Evolutionary conservation across 2,797 vertebrate genomes (phyloP), one percentile per base, ranked within the genome.

Genomic region (Spinus olivaceus): DNA sequence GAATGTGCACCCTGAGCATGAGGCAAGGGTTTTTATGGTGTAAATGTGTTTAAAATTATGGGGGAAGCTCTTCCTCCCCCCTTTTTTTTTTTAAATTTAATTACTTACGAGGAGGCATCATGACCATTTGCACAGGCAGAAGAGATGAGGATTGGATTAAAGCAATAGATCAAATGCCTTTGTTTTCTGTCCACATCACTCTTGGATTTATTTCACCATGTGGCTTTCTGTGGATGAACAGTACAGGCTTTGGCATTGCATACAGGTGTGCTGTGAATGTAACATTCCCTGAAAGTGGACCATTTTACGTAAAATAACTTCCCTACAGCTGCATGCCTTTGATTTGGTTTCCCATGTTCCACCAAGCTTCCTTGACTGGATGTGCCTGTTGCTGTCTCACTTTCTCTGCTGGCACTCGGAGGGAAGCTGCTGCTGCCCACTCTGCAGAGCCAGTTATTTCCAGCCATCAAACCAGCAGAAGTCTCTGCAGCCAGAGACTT

Each of bases 401-500:
- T 79, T 69, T 80, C 42, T 35, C 23, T 83, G 23, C 66, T 1
- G 4, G 50, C 51, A 15, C 47, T 82, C 7, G 12, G 25, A 81
- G 72, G 32, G 57, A 78, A 88, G 37, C 44, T 92, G 63, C 30
- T 92, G 57, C 56, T 84, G 54, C 47, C 70, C 35, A 23, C 16
- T 61, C 49, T 6, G 3, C 71, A 73, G 51, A 77, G 61, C 51
- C 41, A 94, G 74, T 60, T 90, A 74, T 91, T 91, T 3, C 27
- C 66, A 94, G 88, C 70, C 56, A 82, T 60, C 59, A 53, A 64
- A 59, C 79, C 78, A 35, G 35, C 35, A 35, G 35, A 35, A 35
- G 35, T 35, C 35, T 35, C 86, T 84, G 88, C 35, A 94, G 83
- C 47, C 51, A 91, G 79, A 76, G 95, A 87, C 78, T 77, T 97